A percentile compares a stretch with the other conserved stretches of the same genome.
Evolutionary conservation across 2,888 invertebrate genomes (phyloP).

Genomic region (Spialia ferax): DNA sequence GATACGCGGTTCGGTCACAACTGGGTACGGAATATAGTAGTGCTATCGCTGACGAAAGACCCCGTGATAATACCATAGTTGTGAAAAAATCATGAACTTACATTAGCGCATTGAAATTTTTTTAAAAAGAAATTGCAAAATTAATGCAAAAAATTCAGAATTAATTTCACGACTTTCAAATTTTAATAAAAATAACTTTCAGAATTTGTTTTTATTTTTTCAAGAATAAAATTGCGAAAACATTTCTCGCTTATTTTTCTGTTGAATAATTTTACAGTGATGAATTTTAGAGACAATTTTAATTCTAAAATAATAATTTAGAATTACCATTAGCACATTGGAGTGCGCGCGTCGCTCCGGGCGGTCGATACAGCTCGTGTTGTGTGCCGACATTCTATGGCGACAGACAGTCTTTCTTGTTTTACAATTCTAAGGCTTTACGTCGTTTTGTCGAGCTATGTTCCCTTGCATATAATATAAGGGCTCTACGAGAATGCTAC

Average conservation of each 20-base stretch:
- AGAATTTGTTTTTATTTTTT: neutral
- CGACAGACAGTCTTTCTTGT: slow-evolving; percentile 81
- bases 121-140: neutral
- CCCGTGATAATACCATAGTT: slow-evolving; percentile 24
- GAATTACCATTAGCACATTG: slow-evolving; percentile 59
- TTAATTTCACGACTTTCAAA: neutral
- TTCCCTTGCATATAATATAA: slow-evolving; percentile 36
- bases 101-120: too few species aligned
- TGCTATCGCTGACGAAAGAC: slow-evolving; percentile 60
- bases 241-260: too few species aligned
- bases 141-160: neutral
- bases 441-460: slow-evolving; percentile 47
- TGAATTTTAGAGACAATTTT: slow-evolving; percentile 4
- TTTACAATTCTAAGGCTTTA: slow-evolving; percentile 68
- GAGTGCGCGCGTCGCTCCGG: slow-evolving; percentile 78
- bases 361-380: slow-evolving; percentile 81
- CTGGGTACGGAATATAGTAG: slow-evolving; percentile 72
- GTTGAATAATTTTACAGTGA: neutral
- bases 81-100: neutral
- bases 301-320: slow-evolving; percentile 27
- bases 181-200: neutral
- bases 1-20: slow-evolving; percentile 67
- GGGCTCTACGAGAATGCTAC: slow-evolving; percentile 28
- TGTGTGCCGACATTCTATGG: slow-evolving; percentile 71
- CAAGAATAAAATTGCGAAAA: neutral